Evolutionary conservation across 2,797 vertebrate species (phyloP), one percentile per base, ranked within the genome.

Genomic region (Danio kyathit): DNA sequence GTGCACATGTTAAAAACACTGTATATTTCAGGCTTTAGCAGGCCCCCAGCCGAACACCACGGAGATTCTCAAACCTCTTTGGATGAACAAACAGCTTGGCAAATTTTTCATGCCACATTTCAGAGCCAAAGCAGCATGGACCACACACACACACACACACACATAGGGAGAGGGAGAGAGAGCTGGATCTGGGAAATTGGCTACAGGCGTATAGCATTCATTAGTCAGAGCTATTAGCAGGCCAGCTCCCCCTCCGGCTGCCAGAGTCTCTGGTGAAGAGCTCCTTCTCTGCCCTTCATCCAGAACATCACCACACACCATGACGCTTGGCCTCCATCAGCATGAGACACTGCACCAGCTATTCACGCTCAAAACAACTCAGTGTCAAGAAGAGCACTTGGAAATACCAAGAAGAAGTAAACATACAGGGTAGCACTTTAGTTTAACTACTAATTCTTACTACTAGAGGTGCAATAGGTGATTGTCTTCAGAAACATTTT

Each of bases 131-230:
- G 46, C 71, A 69, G 44, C 61, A 76, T 57, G 66, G 67, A 61
- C 67, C 64, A 76, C 72, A 73, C 66, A 73, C 70, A 67, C 72
- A 73, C 66, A 73, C 70, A 67, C n/a, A n/a, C 29, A 29, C 29
- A 29, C 29, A 29, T 29, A 29, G 21, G 38, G 48, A 76, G 19
- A 64, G 11, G 40, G 43, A 57, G 19, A 88, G 88, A 90, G 86
- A 90, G 88, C 88, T 88, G 83, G 88, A 91, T 88, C 91, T 93
- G 91, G 91, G 91, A 94, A 94, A 90, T 91, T 93, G 92, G 91
- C 92, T 90, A 87, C 82, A 88, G 81, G 88, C 90, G 92, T 93
- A 93, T 92, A 92, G 88, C 92, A 76, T 93, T 93, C 92, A 93
- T 93, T 94, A 94, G 92, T 88, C 91, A 80, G 84, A 90, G 90